Base-by-base conservation (phyloP, 2,113 vertebrate species). In the Dasyprocta punctata region DNA sequence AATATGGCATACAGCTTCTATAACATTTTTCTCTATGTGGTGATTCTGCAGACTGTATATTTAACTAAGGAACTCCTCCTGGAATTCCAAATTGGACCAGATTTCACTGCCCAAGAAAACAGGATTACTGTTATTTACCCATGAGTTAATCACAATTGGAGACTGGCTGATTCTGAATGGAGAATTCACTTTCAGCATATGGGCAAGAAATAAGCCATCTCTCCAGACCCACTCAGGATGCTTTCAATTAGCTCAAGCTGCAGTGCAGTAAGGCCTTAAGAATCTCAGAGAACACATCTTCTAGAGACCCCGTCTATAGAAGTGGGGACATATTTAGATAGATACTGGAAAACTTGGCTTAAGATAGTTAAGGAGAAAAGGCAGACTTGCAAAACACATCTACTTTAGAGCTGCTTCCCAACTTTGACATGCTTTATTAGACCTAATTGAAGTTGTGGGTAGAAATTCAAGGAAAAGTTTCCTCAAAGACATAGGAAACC, bases 91-190 rank as follows among this genome's bases (percentile, higher is more conserved):
- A 80, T 41, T 88, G 93, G 73, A 67, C 82, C 80, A 90, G 82
- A 73, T 88, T 95, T 96, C 78, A 92, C 65, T 96, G 71, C 30
- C 58, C 95, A 84, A 92, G 84, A 52, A 86, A 80, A 93, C 49
- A 80, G 88, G 96, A 92, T 92, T 94, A 86, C 65, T 41, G 38
- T 58, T 97, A 95, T 98, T 99, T 98, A 97, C 97, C 96, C 97
- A 97, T 0, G 92, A 98, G 98, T 98, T 98, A 98, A 98, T 98
- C 98, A 97, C 97, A 98, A 98, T 98, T 97, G 95, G 96, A 97
- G 96, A 94, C 80, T 89, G 93, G 89, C 49, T 92, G 88, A 36
- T 91, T 78, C 92, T 97, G 26, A 12, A 90, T 88, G 38, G 17
- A 86, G 54, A 78, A 83, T 90, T 96, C 78, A 69, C 65, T 94